These are phyloP conservation scores for Echinometra lucunter DNA, from an alignment of 53 echinoderm and acorn worm species.

Conservation along the genomic window DNA sequence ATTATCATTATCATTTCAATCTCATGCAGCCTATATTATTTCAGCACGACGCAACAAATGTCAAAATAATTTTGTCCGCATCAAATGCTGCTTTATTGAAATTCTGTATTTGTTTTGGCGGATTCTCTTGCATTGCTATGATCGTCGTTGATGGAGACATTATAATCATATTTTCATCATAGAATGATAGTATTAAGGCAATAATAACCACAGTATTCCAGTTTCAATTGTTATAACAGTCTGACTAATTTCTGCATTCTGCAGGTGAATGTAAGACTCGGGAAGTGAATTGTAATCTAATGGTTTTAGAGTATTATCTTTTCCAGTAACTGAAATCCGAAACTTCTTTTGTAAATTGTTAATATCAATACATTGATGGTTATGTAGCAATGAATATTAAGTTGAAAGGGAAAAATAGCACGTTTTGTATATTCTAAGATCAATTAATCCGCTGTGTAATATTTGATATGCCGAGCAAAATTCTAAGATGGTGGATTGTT, in stretches of 20 bases:
- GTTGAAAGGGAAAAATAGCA: no score
- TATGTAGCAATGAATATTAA: no score
- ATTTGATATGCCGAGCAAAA: not conserved
- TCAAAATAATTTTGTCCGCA: not conserved
- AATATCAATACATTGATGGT: no score
- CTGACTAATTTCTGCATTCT: not conserved
- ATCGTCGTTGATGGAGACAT: not conserved
- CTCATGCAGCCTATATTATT: not conserved
- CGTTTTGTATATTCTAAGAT: not conserved
- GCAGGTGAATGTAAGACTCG: not conserved
- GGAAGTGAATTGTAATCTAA: no score
- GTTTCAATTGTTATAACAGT: not conserved
- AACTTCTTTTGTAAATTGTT: no score
- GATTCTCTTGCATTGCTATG: not conserved
- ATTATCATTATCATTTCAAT: not conserved
- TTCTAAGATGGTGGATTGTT: no score
- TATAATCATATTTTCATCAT: not conserved
- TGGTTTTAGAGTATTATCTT: no score
- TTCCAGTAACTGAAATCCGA: no score
- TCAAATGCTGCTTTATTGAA: slow-evolving; percentile 11
- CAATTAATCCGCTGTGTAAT: not conserved
- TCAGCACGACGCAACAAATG: not conserved
- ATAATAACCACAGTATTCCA: not conserved
- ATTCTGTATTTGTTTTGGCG: not conserved
- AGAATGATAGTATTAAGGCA: no score